Conservation (phyloP, 2,113 vertebrate species). For the Phyllostomus discolor region DNA sequence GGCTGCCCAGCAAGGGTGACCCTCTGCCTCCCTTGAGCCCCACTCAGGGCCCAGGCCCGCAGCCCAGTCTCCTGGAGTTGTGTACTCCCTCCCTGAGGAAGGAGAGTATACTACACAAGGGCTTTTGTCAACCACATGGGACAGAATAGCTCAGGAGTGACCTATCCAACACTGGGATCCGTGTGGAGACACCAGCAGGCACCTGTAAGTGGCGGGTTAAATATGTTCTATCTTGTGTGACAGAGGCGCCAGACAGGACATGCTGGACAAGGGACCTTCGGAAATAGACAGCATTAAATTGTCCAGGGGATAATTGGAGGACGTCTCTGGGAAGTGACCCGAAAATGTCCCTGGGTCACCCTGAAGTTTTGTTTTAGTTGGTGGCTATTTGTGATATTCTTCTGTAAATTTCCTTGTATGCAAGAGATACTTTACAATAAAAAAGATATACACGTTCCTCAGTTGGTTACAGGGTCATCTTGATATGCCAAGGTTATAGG, state of each 20-base stretch:
- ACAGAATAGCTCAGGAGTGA: not conserved
- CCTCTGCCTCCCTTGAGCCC: not conserved
- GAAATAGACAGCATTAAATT: not conserved
- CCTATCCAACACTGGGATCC: no score
- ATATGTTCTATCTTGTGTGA: no score
- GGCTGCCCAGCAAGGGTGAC: not conserved
- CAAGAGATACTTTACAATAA: not conserved
- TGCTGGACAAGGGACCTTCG: not conserved
- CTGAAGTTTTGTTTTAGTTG: not conserved
- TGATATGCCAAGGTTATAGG: no score
- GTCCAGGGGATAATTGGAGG: not conserved
- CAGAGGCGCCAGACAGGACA: not conserved
- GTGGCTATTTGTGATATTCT: not conserved
- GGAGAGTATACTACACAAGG: not conserved
- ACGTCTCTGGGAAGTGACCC: fast-evolving
- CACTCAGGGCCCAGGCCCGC: not conserved
- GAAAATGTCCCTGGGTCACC: fast-evolving
- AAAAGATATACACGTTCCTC: not conserved
- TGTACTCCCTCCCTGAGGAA: not conserved
- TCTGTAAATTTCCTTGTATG: not conserved
- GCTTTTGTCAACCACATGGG: not conserved
- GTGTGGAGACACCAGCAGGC: not conserved
- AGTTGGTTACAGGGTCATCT: no score
- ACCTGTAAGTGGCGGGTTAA: not conserved
- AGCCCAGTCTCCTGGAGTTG: not conserved